A percentile compares a stretch with the other conserved stretches of the same genome.
Conservation (phyloP, 2,888 invertebrate species). For the Cheilosia grossa region DNA sequence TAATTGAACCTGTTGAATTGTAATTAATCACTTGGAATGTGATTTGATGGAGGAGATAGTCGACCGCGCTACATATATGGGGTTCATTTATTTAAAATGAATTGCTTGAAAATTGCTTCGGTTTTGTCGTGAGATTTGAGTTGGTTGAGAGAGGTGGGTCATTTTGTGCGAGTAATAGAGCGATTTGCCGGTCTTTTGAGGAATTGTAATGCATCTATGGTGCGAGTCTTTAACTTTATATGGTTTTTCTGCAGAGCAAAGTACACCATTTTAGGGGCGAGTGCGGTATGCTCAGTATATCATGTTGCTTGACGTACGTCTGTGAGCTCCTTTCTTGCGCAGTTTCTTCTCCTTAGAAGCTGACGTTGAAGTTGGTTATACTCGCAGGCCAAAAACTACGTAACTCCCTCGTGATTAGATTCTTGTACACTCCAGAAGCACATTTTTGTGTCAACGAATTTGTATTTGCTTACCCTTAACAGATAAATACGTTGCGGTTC, state of each 20-base stretch:
- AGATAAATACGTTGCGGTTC: too few species aligned
- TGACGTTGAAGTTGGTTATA: too few species aligned
- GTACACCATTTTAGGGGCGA: not conserved
- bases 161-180: slow-evolving; percentile 23
- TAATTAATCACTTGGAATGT: slow-evolving; percentile 45
- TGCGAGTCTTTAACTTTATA: not conserved
- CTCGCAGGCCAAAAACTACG: too few species aligned
- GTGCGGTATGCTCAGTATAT: not conserved
- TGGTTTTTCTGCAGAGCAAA: not conserved
- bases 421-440: too few species aligned
- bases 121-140: slow-evolving; percentile 38
- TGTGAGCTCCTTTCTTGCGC: too few species aligned
- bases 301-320: too few species aligned
- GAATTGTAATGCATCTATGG: slow-evolving; percentile 9
- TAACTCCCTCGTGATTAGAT: too few species aligned
- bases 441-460: too few species aligned
- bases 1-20: slow-evolving; percentile 64
- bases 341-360: too few species aligned
- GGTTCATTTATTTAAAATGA: slow-evolving; percentile 53
- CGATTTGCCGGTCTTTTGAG: slow-evolving; percentile 20
- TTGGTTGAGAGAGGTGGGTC: slow-evolving; percentile 36
- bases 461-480: too few species aligned
- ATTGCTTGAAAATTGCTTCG: slow-evolving; percentile 57
- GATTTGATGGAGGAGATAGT: slow-evolving; percentile 13
- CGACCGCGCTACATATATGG: slow-evolving; percentile 40